Percentiles rank a stretch among this genome's conserved stretches.
These are phyloP conservation scores for Microcebus jonahi DNA, from an alignment of 2,113 vertebrate species.

Conservation along the genomic window DNA sequence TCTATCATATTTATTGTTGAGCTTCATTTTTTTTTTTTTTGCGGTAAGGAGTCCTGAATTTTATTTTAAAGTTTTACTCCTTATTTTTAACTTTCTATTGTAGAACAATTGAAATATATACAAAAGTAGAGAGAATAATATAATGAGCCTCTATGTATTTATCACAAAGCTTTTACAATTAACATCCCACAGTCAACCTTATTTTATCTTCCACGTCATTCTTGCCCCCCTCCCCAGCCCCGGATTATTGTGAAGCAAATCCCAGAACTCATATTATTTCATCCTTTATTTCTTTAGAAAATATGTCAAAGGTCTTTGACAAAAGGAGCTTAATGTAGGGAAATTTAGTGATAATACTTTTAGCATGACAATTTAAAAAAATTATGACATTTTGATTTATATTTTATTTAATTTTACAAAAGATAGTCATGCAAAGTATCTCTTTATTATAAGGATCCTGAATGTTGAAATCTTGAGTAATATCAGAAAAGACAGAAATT, in stretches of 20 bases:
- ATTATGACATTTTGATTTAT: conserved; percentile 58
- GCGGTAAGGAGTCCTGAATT: not conserved
- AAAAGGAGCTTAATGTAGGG: conserved; percentile 35
- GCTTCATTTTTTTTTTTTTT: not conserved
- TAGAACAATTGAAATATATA: conserved; percentile 6
- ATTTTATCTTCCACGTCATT: not conserved
- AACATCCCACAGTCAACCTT: not conserved
- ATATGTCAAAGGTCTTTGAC: conserved; percentile 10
- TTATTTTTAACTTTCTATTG: not conserved
- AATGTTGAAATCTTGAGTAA: conserved; percentile 13
- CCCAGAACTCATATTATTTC: conserved; percentile 33
- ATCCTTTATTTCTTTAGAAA: conserved; percentile 47
- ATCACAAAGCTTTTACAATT: conserved; percentile 27
- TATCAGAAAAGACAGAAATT: not conserved
- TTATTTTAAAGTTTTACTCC: conserved; percentile 22
- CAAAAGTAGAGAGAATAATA: not conserved
- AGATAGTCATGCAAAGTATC: conserved; percentile 10
- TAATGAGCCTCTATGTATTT: not conserved
- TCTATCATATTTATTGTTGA: not conserved
- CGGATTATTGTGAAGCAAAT: conserved; percentile 29
- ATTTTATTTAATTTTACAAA: conserved; percentile 58
- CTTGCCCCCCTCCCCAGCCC: not conserved
- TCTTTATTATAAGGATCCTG: conserved; percentile 27
- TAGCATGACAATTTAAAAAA: conserved; percentile 41
- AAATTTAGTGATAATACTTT: conserved; percentile 43